These are phyloP conservation scores for Phortica variegata DNA, from an alignment of 1,140 invertebrate species.

Conservation along the genomic window DNA sequence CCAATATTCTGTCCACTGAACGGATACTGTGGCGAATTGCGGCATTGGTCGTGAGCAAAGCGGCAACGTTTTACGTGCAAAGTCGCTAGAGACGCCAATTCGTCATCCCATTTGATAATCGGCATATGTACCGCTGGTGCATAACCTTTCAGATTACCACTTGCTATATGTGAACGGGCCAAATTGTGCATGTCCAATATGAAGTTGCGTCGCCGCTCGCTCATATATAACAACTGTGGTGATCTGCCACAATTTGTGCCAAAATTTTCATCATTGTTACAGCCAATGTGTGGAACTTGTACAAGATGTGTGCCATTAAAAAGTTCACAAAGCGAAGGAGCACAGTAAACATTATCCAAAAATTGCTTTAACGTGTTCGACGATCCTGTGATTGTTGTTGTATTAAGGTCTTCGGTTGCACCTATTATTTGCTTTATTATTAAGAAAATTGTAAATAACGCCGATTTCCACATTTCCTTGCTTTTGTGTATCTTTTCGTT, in stretches of 20 bases:
- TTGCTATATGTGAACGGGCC: constrained; percentile 37
- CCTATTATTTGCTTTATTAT: no score
- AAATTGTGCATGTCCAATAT: constrained; percentile 48
- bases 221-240: constrained; percentile 44
- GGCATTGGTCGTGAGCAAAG: constrained; percentile 45
- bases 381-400: no score
- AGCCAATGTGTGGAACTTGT: constrained; percentile 33
- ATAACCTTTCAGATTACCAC: constrained; percentile 34
- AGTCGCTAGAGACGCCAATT: constrained; percentile 40
- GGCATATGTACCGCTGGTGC: constrained; percentile 37
- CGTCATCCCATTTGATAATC: constrained; percentile 42
- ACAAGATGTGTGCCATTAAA: constrained; percentile 43
- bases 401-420: no score
- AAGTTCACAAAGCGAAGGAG: constrained; percentile 26
- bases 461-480: no score
- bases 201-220: constrained; percentile 33
- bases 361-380: no score
- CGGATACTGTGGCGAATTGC: constrained; percentile 36
- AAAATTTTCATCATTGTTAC: constrained; percentile 39
- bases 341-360: constrained; percentile 27
- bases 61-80: constrained; percentile 42
- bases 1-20: constrained; percentile 50
- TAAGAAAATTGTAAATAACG: no score
- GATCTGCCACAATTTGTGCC: constrained; percentile 24
- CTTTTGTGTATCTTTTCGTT: no score